These are phyloP conservation scores for Narcine bancroftii DNA, from an alignment of 2,113 vertebrate species.

Conservation along the genomic window DNA sequence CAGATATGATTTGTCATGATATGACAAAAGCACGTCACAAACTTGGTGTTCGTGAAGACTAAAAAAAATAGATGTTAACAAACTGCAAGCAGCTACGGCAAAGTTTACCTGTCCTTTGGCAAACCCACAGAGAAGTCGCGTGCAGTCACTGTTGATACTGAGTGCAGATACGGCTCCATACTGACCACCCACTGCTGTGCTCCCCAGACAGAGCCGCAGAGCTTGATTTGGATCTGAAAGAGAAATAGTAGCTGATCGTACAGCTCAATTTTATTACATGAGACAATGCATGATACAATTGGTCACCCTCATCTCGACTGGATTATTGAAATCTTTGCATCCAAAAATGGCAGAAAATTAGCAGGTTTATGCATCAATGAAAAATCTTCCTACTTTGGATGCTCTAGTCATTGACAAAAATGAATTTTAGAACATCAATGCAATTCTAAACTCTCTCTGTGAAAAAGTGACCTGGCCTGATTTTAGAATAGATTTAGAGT, in stretches of 20 bases:
- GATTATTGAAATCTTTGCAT: not conserved
- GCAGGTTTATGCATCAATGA: not conserved
- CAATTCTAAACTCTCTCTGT: not conserved
- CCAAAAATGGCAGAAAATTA: not conserved
- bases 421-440: not conserved
- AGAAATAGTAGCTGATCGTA: not conserved
- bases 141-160: conserved; percentile 89
- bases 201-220: conserved; percentile 82
- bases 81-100: not conserved
- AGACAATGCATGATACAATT: not conserved
- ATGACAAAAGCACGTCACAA: not conserved
- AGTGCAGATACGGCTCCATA: conserved; percentile 91
- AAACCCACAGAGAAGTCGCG: conserved; percentile 91
- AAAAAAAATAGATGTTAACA: not conserved
- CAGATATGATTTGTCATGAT: too few species aligned
- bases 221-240: conserved; percentile 86
- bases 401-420: not conserved
- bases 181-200: conserved; percentile 81
- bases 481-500: not conserved
- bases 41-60: not conserved
- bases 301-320: not conserved
- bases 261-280: not conserved
- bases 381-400: not conserved
- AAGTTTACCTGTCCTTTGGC: conserved; percentile 86
- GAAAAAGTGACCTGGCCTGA: not conserved